Evolutionary conservation across 2,113 vertebrate species (phyloP), one percentile per base, ranked within the genome.

Genomic region (Austrofundulus limnaeus): DNA sequence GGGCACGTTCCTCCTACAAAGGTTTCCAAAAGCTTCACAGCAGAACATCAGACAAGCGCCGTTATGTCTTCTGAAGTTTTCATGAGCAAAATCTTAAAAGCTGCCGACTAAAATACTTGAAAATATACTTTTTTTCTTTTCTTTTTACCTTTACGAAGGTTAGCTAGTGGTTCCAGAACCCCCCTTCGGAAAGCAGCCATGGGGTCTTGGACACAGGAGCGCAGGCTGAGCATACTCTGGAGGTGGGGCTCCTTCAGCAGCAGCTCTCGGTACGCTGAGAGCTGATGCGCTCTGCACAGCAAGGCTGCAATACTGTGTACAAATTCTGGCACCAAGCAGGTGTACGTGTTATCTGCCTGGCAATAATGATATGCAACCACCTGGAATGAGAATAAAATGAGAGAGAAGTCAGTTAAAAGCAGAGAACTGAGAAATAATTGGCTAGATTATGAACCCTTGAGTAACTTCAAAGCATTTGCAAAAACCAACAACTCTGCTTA

Each of bases 351-450:
- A 75, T 99, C 97, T 0, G 97, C 97, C 87, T 99, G 97, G 78
- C 97, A 99, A 82, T 97, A 99, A 78, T 99, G 97, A 82, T 98
- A 99, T 1, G 97, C 96, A 78, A 98, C 95, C 0, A 98, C 97
- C 97, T 99, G 81, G 0, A 78, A 34, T 5, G 31, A 34, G 31
- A 10, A 34, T 5, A 67, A 9, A 12, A n/a, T 49, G 24, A 15
- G 19, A 28, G 38, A 56, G 25, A 48, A n/a, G n/a, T 6, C 1
- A 23, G 7, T 51, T 23, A 13, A 62, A 20, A 5, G 0, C 28
- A 19, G n/a, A 15, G 8, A 20, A 16, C 13, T 11, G 2, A 25
- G 63, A 20, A 4, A 48, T 21, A 15, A 41, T 6, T 42, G 15
- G 6, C 14, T 21, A 47, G 59, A 10, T 34, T 34, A 34, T 5